Base-by-base conservation (phyloP, 2,113 vertebrate genomes). In the Sinocyclocheilus grahami region DNA sequence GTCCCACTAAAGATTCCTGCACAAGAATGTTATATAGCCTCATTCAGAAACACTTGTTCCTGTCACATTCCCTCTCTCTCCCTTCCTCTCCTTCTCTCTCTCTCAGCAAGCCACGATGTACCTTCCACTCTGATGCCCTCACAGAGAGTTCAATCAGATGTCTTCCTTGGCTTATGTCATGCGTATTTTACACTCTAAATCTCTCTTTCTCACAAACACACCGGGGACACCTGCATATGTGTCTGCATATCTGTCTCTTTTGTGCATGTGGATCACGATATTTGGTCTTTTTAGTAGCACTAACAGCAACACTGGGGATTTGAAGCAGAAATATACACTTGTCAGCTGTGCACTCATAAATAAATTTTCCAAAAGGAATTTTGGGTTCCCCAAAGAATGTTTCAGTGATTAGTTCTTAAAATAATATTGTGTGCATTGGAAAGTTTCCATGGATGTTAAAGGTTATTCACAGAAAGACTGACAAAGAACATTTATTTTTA, bases 41-140 rank as follows among this genome's bases (percentile, higher is more conserved):
- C 39, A 46, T 76, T 7, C 74, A 76, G 22, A 51, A 46, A 76
- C 24, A 22, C 74, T 76, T 14, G 20, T 48, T 2, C 74, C 6
- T n/a, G 42, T 76, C n/a, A 30, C n/a, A 55, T 55, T 18, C n/a
- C 4, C 72, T 51, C 39, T 12, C 39, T 13, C 62, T 48, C 46
- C 2, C 46, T 48, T 2, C 0, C 46, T 48, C 10, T 48, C 46
- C 9, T 48, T 46, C 42, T 12, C 51, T 4, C 39, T 6, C 13
- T 76, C 74, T 51, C 74, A 76, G 42, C 74, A 27, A 76, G 46
- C 74, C 42, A 76, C 74, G 16, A 51, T 76, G 74, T 76, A 48
- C 74, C 74, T 76, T 76, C 74, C 74, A 48, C 74, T 76, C 42
- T 51, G 13, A 51, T 76, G 74, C 42, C 74, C n/a, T 12, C 74